phyloP scores from a whole-genome alignment of 2,888 invertebrate genomes.

The Drosophila merina region DNA sequence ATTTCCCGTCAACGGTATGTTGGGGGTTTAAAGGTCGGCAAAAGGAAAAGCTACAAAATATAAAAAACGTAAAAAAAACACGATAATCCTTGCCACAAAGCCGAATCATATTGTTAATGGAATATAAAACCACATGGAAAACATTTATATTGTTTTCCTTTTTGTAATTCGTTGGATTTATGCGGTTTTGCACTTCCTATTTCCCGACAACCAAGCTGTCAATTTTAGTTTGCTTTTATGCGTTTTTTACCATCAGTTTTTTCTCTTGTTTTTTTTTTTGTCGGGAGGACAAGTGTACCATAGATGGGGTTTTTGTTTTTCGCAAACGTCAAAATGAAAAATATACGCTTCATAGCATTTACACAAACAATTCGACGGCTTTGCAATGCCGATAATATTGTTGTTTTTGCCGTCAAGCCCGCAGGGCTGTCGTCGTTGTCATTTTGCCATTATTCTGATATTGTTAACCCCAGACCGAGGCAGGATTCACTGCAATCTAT shows the following conservation, averaged over 20 bases:
- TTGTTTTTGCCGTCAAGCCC: conserved; percentile 49
- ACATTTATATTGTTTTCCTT: conserved; percentile 44
- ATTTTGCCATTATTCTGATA: conserved; percentile 66
- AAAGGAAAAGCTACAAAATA: conserved; percentile 34
- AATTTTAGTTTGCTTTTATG: conserved; percentile 66
- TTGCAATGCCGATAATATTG: conserved; percentile 39
- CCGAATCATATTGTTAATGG: conserved; percentile 63
- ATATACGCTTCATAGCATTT: conserved; percentile 72
- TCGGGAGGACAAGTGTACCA: not conserved
- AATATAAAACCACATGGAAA: conserved; percentile 61
- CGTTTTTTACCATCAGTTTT: conserved; percentile 23
- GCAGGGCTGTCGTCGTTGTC: conserved; percentile 73
- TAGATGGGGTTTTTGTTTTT: conserved; percentile 14
- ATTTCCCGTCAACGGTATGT: conserved; percentile 44
- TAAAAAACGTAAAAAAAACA: conserved; percentile 18
- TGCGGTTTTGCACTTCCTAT: conserved; percentile 65
- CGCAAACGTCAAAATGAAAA: conserved; percentile 70
- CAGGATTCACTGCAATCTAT: conserved; percentile 44
- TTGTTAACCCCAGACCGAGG: conserved; percentile 62
- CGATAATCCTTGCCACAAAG: conserved; percentile 38
- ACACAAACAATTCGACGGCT: conserved; percentile 69
- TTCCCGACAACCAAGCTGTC: conserved; percentile 64
- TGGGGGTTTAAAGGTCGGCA: conserved; percentile 56
- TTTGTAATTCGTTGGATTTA: conserved; percentile 60
- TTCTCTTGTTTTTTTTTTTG: conserved; percentile 29